Evolutionary conservation across 2,888 invertebrate species (phyloP), one percentile per base, ranked within the genome.

Genomic region (Lasioglossum zephyrum): DNA sequence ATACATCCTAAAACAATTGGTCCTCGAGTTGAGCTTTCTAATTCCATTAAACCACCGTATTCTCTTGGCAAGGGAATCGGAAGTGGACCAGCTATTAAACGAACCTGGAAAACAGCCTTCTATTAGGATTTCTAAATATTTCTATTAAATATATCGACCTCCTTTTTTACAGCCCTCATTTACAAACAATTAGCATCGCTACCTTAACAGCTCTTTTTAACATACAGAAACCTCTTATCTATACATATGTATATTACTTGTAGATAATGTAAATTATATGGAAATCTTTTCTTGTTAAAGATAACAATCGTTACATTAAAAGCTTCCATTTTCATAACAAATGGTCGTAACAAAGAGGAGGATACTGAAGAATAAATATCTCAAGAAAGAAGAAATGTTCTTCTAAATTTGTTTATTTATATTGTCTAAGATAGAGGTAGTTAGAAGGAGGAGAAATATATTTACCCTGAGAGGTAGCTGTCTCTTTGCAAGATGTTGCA

Each of bases 1-100:
- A 96, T 95, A 87, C 96, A 96, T 18, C 96, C 96, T 79, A 96
- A 93, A 73, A 96, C 95, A 78, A 96, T 96, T 73, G 95, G 94
- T 57, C 95, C 95, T 44, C 94, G 93, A 73, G 94, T 95, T 66
- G 95, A 94, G 36, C 94, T 93, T 88, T 95, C 95, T 80, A 95
- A 79, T 87, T 95, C 95, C 95, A 95, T 96, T 85, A 96, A 95
- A 84, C 95, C 95, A 26, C 94, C 94, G 82, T 95, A 95, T 85
- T 95, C 95, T 26, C 93, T 92, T 41, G 95, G 95, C 88, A 95
- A 89, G 70, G 95, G 95, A 66, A 95, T 92, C 73, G 95, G 95
- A 79, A 95, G 87, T 79, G 95, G 95, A 79, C 95, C 95, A 88
- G 94, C 95, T 89, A 96, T 95, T 88, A 96, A 95, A 90, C 95